Percentiles rank a stretch among this genome's conserved stretches.
phyloP scores from a whole-genome alignment of 2,888 invertebrate genomes.

The Globia sparganii region DNA sequence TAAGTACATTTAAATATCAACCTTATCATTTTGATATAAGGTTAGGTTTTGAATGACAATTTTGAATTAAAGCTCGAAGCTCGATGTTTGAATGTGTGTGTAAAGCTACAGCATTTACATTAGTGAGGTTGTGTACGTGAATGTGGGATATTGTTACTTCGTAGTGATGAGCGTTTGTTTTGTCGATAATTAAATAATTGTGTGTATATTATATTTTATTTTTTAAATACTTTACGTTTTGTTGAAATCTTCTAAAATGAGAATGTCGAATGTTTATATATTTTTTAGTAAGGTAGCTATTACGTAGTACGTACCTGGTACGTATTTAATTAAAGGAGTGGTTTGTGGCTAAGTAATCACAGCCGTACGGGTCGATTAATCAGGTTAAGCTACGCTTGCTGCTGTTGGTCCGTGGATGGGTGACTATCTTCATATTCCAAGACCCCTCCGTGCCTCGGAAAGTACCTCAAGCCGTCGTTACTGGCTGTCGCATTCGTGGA shows the following conservation, averaged over 20 bases:
- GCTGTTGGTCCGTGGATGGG: no score
- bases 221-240: neutral
- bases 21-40: neutral
- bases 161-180: constrained; percentile 60
- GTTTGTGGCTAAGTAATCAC: no score
- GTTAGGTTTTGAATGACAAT: constrained; percentile 24
- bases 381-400: no score
- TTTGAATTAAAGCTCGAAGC: constrained; percentile 70
- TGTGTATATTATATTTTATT: neutral
- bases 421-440: no score
- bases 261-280: neutral
- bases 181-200: constrained; percentile 44
- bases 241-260: neutral
- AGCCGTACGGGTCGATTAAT: no score
- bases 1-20: constrained; percentile 21
- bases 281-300: no score
- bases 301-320: no score
- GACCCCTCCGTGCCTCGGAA: no score
- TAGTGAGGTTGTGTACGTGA: constrained; percentile 66
- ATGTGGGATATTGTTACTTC: constrained; percentile 68
- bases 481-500: no score
- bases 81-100: constrained; percentile 62
- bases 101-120: constrained; percentile 49
- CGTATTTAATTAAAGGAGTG: no score
- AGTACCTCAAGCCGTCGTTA: no score